Evolutionary conservation across 2,113 vertebrate genomes (phyloP).

Genomic region (Rhabdornis inornatus): DNA sequence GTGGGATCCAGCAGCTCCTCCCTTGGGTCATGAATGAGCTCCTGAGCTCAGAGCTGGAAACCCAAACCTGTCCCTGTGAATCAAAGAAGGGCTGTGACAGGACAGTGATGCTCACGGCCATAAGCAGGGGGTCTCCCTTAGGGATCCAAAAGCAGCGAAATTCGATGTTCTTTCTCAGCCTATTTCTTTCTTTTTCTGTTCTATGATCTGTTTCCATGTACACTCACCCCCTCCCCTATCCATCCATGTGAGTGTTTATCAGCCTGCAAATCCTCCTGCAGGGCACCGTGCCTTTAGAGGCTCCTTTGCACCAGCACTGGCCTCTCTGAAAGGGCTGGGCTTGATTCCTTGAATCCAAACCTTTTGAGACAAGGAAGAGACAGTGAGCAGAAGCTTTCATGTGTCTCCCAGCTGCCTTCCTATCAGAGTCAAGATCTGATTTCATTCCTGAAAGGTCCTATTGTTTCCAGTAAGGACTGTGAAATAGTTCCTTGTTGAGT

Average conservation of each 20-base stretch:
- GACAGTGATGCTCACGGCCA: background rate
- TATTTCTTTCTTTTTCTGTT: background rate
- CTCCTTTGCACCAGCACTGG: background rate
- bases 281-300: accelerated
- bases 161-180: background rate
- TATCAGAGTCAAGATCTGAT: conserved; percentile 59
- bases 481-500: conserved; percentile 64
- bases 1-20: background rate
- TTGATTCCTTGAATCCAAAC: background rate
- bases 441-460: conserved; percentile 66
- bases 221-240: accelerated
- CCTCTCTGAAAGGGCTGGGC: background rate
- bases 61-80: background rate
- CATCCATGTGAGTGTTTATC: accelerated
- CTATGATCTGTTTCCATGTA: background rate
- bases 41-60: background rate
- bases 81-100: background rate
- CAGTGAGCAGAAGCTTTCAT: conserved; percentile 43
- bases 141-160: background rate
- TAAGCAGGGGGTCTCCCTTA: background rate
- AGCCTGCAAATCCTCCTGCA: background rate
- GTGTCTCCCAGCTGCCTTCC: conserved; percentile 61
- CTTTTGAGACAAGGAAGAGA: conserved; percentile 36
- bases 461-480: conserved; percentile 62
- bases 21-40: background rate